Evolutionary conservation across 2,888 invertebrate genomes (phyloP), one percentile per base, ranked within the genome.

Genomic region (Drosophila merina): DNA sequence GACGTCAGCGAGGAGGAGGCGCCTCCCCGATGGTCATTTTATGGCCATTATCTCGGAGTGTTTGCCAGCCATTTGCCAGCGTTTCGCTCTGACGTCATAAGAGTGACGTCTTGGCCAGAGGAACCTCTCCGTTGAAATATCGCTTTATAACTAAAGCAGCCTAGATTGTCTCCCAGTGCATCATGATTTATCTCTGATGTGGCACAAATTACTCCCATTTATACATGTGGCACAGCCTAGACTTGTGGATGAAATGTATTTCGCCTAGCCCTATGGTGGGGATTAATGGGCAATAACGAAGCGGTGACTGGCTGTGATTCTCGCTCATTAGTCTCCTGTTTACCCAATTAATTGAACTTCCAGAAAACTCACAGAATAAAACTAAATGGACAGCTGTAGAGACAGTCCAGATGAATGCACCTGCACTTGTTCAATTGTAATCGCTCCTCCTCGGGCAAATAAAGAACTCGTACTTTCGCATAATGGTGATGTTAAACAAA

Each of bases 111-210:
- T 47, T 28, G 9, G 9, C 20, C 25, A 25, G 14, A 20, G 14
- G 12, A 5, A 36, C 38, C 49, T 51, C 72, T 51, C 2, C 20
- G 20, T 20, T 54, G 31, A 82, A 82, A 85, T 86, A 79, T 85
- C 86, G 47, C 40, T 9, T 9, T 14, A 20, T 20, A 20, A 20
- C 20, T 20, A 20, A 20, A 20, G 20, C 20, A 20, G 20, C 20
- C 20, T 20, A 20, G 77, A 83, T 83, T 77, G 86, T 72, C 75
- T 72, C 76, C 73, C 80, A 79, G 66, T 63, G 36, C 31, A 66
- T 67, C 57, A 66, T 76, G 86, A 86, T 83, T 83, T 77, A 86
- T 83, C 62, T 74, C 57, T 58, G 68, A 77, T 79, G 79, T 83
- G 77, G 75, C 75, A 79, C 62, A 79, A 80, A 77, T 83, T 68